Evolutionary conservation across 1,140 invertebrate genomes (phyloP), one percentile per base, ranked within the genome.

Genomic region (Drosophila burlai): DNA sequence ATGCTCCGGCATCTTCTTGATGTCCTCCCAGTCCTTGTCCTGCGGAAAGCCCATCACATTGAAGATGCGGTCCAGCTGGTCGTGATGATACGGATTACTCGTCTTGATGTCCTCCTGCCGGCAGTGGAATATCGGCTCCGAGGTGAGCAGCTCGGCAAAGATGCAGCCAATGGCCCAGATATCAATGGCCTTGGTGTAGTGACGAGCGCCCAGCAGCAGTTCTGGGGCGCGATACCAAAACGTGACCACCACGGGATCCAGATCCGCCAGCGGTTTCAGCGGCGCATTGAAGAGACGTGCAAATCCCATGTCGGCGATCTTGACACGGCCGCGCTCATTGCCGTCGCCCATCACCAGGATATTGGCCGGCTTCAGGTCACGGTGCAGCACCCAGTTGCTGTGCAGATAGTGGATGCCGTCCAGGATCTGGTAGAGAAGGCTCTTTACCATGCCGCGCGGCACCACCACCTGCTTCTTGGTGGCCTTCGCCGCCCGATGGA

Each of bases 161-260:
- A 99, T 99, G 94, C 99, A 99, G 13, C 99, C 99, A 93, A 99
- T 99, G 2, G 99, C 99, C 99, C 99, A 99, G 80, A 99, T 99
- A 95, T 99, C 99, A 90, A 99, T 99, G 75, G 98, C 98, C 95
- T 99, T 99, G 13, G 98, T 99, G 85, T 99, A 99, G 96, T 99
- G 99, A 64, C 99, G 95, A 57, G 99, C 98, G 52, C 98, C 99
- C 45, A 99, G 94, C 46, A 99, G 93, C 52, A 99, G 94, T 94
- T 99, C 99, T 4, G 99, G 99, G 13, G 99, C 99, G 93, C 99
- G 95, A 93, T 99, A 99, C 99, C 99, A 99, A 94, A 99, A 99
- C 73, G 99, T 99, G 15, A 99, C 99, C 49, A 99, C 99, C 26
- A 99, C 99, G 50, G 99, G 99, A 95, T 99, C 99, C 69, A 99